Evolutionary conservation across 2,888 invertebrate species (phyloP).

Genomic region (Rotaria macrura): DNA sequence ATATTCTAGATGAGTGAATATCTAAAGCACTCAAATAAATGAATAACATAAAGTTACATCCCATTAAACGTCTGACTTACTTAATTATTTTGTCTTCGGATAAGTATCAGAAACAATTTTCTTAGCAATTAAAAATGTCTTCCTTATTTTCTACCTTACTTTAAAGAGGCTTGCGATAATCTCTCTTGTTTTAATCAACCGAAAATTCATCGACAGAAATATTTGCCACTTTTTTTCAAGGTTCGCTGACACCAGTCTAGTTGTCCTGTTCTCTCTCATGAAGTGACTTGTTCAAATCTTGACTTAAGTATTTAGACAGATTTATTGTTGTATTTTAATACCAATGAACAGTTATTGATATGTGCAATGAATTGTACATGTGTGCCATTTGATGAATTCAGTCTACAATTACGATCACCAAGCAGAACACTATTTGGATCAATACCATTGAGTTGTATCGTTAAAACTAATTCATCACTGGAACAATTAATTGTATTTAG

Average conservation of each 20-base stretch:
- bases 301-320: no score
- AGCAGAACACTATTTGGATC: background rate
- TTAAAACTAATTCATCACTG: background rate
- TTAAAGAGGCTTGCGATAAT: background rate
- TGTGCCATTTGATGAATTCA: background rate
- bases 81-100: no score
- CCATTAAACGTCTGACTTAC: no score
- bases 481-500: background rate
- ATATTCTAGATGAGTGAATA: no score
- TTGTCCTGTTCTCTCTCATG: no score
- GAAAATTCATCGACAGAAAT: background rate
- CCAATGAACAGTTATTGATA: slow-evolving; percentile 21
- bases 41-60: no score
- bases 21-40: no score
- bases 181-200: background rate
- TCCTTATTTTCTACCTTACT: background rate
- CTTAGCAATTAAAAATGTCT: background rate
- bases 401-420: background rate
- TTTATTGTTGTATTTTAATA: background rate
- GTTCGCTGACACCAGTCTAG: no score
- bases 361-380: background rate
- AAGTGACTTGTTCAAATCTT: no score
- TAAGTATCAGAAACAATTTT: background rate
- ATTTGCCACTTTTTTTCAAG: background rate
- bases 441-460: background rate